phyloP scores from a whole-genome alignment of 2,888 invertebrate genomes.

The Luperina nickerlii region DNA sequence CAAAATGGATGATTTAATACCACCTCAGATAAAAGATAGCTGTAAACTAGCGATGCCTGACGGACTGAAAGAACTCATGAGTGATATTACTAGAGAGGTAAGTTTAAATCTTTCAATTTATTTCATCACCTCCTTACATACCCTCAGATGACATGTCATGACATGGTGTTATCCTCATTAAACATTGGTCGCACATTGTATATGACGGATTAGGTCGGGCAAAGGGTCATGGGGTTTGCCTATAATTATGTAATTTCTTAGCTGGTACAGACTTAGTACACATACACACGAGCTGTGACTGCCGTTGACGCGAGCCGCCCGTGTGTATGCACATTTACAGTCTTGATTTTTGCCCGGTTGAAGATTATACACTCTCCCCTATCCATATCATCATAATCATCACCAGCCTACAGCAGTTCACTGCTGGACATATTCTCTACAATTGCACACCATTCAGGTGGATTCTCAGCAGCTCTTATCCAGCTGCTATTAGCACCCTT shows the following conservation, averaged over 20 bases:
- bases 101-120: constrained; percentile 33
- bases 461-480: neutral
- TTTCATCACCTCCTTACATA: too few relatives aligned
- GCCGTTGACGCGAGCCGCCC: too few relatives aligned
- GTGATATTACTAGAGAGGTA: constrained; percentile 94
- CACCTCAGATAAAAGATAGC: constrained; percentile 74
- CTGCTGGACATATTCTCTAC: neutral
- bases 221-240: neutral
- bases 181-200: neutral
- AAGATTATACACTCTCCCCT: neutral
- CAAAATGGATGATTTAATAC: constrained; percentile 75
- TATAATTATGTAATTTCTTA: neutral
- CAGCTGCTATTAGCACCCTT: neutral
- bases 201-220: too few relatives aligned
- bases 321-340: neutral
- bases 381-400: neutral
- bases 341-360: neutral
- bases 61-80: constrained; percentile 92
- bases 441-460: neutral
- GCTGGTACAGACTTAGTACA: neutral
- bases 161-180: neutral
- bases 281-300: too few relatives aligned
- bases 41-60: constrained; percentile 89
- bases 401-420: neutral
- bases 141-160: too few relatives aligned